Conservation (phyloP, 2,888 invertebrate genomes). For the Rhimphoctona megacephalus region DNA sequence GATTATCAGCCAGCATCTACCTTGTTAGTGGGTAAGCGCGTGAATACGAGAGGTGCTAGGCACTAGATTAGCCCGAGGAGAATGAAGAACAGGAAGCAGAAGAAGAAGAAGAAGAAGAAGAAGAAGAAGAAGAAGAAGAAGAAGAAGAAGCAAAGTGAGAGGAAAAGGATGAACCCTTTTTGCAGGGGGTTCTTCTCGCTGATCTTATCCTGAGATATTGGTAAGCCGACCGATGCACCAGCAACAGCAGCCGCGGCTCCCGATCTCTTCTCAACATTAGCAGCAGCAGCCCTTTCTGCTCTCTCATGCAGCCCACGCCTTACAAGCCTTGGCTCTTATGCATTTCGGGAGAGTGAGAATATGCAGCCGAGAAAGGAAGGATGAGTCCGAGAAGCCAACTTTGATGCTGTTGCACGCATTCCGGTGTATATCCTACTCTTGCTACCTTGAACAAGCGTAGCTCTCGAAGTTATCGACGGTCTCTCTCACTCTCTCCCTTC, state of each 20-base stretch:
- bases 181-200: conserved; percentile 68
- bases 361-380: conserved; percentile 39
- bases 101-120: conserved; percentile 34
- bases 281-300: conserved; percentile 47
- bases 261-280: conserved; percentile 47
- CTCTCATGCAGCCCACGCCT: conserved; percentile 65
- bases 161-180: conserved; percentile 67
- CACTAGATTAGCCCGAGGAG: conserved; percentile 68
- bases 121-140: conserved; percentile 38
- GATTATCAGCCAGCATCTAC: conserved; percentile 80
- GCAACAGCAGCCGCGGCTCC: conserved; percentile 57
- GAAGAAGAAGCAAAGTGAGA: conserved; percentile 39
- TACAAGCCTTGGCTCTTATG: conserved; percentile 68
- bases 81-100: conserved; percentile 51
- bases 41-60: conserved; percentile 75
- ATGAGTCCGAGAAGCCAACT: conserved; percentile 44
- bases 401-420: conserved; percentile 63
- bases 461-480: conserved; percentile 44
- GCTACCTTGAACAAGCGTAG: conserved; percentile 38
- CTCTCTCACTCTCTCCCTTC: neutral
- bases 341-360: conserved; percentile 58
- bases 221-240: conserved; percentile 67
- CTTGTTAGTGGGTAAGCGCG: conserved; percentile 79
- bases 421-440: conserved; percentile 53
- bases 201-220: conserved; percentile 72